Base-by-base conservation (phyloP, 2,113 vertebrate species). In the Cynoglossus semilaevis region DNA sequence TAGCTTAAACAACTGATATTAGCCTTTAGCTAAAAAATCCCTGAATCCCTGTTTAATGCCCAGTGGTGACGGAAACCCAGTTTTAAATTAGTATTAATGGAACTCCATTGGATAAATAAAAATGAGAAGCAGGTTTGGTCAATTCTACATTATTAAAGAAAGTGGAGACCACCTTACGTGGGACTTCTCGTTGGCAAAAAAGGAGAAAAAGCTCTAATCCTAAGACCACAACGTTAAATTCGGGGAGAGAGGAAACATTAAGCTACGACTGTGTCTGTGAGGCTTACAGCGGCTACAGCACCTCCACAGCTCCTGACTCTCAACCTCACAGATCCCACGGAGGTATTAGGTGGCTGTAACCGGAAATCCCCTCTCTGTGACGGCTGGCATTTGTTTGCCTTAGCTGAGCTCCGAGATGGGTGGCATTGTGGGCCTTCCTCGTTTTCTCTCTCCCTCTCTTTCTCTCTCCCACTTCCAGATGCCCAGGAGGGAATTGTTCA, bases 321-420 rank as follows among this genome's bases (percentile, higher is more conserved):
- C 74, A 76, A 72, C 65, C 73, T 82, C 72, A 72, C 72, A 81
- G 79, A 87, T 86, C 87, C 83, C 85, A 83, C 60, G 76, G 77
- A 76, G 75, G 80, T 86, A 80, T 87, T 84, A 82, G 81, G 75
- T 85, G 81, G 83, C 86, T 83, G 59, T 57, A 73, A 85, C 85
- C 76, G 79, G 84, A 87, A 87, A 89, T 86, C 83, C 78, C 82
- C 81, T 87, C 70, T 85, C 72, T 81, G 75, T 79, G 80, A 85
- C 87, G 66, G 61, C 82, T 74, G 74, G 63, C 42, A 63, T 86
- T 88, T 87, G 83, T 86, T 86, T 88, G 80, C 37, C 68, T 87
- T 84, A 64, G 74, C 78, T 76, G 78, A 71, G 71, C 76, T 74
- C 82, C 77, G 40, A 81, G 83, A 81, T 87, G 84, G 87, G 85